A percentile compares a stretch with the other conserved stretches of the same genome.
These are phyloP conservation scores for Anas capensis DNA, from an alignment of 2,797 vertebrate species.

Conservation along the genomic window DNA sequence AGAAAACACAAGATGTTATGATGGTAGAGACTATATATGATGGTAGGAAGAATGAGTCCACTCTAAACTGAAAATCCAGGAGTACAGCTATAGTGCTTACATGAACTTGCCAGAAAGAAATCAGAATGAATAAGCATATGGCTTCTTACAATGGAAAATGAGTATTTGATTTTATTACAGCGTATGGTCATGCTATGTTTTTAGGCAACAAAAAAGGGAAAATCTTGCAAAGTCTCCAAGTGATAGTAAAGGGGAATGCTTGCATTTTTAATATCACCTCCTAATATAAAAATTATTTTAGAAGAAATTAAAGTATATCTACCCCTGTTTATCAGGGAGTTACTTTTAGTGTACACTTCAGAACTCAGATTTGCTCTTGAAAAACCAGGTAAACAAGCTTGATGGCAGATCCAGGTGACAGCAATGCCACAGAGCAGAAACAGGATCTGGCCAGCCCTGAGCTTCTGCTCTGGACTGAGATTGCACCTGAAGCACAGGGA, in stretches of 20 bases:
- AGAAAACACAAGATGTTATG: neutral
- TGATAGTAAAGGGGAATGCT: neutral
- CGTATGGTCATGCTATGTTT: neutral
- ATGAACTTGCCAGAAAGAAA: neutral
- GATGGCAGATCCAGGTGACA: neutral
- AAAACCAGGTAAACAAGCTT: neutral
- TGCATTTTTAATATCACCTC: neutral
- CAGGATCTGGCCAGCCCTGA: neutral
- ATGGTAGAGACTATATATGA: neutral
- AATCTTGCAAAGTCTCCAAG: neutral
- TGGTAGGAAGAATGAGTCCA: rapidly evolving
- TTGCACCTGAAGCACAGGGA: neutral
- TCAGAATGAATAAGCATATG: slow-evolving; percentile 1
- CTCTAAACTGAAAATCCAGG: neutral
- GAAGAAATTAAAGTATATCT: neutral
- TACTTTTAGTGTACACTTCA: neutral
- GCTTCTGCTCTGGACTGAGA: neutral
- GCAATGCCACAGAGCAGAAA: neutral
- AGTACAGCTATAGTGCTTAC: neutral
- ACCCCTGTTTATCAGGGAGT: neutral
- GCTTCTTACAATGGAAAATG: neutral
- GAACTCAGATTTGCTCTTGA: rapidly evolving
- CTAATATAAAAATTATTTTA: neutral
- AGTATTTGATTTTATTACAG: neutral
- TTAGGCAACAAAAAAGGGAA: neutral